Conservation (phyloP, 2,797 vertebrate species). For the Liparis tanakae region DNA sequence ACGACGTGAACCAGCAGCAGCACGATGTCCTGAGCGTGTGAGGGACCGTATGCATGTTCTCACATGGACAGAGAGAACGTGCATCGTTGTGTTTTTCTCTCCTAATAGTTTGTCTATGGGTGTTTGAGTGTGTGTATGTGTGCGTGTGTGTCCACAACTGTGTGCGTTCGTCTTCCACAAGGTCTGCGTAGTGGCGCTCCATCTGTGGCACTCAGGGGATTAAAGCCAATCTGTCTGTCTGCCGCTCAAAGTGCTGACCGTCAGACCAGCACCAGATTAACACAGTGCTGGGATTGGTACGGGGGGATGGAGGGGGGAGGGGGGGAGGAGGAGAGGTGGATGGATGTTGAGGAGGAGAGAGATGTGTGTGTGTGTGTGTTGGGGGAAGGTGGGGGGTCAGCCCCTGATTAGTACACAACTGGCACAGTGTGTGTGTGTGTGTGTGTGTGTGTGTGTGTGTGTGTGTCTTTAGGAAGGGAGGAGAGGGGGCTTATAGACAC, state of each 20-base stretch:
- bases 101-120: constrained; percentile 31
- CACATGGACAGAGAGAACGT: constrained; percentile 12
- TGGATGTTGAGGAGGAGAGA: constrained; percentile 37
- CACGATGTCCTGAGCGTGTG: background rate
- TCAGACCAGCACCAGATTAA: constrained; percentile 82
- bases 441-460: constrained; percentile 29
- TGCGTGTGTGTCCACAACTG: constrained; percentile 30
- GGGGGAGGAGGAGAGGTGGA: constrained; percentile 25
- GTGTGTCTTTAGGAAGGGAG: constrained; percentile 13
- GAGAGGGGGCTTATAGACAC: constrained; percentile 12
- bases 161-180: constrained; percentile 73
- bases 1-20: constrained; percentile 1
- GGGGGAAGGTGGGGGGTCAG: constrained; percentile 3
- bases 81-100: constrained; percentile 26
- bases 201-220: constrained; percentile 83
- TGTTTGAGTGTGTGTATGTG: constrained; percentile 29
- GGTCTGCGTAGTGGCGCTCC: constrained; percentile 75
- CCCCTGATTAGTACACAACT: constrained; percentile 67
- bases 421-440: constrained; percentile 43
- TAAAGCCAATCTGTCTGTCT: constrained; percentile 85
- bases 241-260: constrained; percentile 84
- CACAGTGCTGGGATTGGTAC: constrained; percentile 71
- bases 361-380: constrained; percentile 23
- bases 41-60: constrained; percentile 7
- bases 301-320: constrained; percentile 17